Base-by-base conservation (phyloP, 30 jellyfish, hydroid and myxozoan species). In the Pseudorhiza aurosa region DNA sequence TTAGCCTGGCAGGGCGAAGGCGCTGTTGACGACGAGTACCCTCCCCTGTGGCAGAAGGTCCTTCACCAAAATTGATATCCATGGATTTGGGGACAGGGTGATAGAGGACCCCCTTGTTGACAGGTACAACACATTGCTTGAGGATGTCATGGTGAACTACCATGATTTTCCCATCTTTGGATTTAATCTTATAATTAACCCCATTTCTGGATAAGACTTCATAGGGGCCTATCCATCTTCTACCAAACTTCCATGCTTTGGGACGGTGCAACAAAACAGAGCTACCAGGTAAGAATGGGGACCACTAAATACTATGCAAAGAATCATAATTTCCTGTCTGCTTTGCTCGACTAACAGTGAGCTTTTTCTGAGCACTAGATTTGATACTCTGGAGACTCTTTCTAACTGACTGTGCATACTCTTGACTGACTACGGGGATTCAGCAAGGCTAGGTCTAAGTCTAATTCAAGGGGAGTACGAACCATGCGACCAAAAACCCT, bases 191-290 rank as follows among this genome's bases (percentile, higher is more conserved):
- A 27, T 30, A 67, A 36, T 67, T 67, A 45, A 67, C 65, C 42
- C 81, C 81, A 26, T 42, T 36, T 33, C 65, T 67, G 46, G 81
- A 22, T 18, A 39, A 67, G 35, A 67, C 65, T 27, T 45, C 44
- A 45, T 67, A 67, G 4, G 65, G 81, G 14, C 63, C 68, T 22
- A 67, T 45, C 81, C 81, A 45, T 27, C 44, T 42, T 7, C 65
- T 40, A 32, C 81, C 81, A 67, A 67, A 45, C 81, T 67, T 67
- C 81, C 81, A 67, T 39, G 81, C 17, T 33, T 67, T 36, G 59
- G 81, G 67, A 35, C 65, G 65, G 43, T 33, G 63, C 65, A 1
- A 44, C 63, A 65, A 67, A 44, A 67, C 81, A 15, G 57, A 45
- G 30, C n/a, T 15, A 40, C 81, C 63, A 67, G 81, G 65, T 17